phyloP scores from a whole-genome alignment of 2,113 vertebrate species.

The Pongo abelii region DNA sequence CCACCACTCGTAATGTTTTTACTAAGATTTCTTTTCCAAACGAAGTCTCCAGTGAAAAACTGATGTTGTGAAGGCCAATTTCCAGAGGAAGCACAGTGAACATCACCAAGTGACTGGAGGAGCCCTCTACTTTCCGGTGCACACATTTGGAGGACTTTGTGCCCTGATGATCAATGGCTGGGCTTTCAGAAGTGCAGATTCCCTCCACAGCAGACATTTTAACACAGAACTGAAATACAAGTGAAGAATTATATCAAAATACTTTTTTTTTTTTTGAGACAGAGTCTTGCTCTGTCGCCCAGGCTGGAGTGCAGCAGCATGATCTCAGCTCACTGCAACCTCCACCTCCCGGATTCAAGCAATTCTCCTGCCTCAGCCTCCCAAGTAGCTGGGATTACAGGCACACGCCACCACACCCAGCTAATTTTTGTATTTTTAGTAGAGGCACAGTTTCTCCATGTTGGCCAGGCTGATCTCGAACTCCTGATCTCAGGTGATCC shows the following conservation, averaged over 20 bases:
- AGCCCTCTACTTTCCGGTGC: slow-evolving; percentile 46
- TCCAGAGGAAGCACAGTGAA: slow-evolving; percentile 91
- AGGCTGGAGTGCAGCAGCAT: no score
- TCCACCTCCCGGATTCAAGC: no score
- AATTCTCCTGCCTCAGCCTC: no score
- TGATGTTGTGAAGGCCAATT: slow-evolving; percentile 88
- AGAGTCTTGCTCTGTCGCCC: no score
- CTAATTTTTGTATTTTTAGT: no score
- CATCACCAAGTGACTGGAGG: slow-evolving; percentile 76
- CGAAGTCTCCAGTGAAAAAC: slow-evolving; percentile 85
- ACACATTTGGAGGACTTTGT: background rate
- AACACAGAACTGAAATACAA: slow-evolving; percentile 88
- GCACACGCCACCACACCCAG: no score
- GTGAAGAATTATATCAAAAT: slow-evolving; percentile 31
- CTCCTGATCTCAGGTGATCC: no score
- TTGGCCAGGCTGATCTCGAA: no score
- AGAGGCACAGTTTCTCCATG: no score
- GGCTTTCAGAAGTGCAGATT: slow-evolving; percentile 86
- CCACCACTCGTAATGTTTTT: slow-evolving; percentile 92
- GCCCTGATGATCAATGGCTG: accelerated
- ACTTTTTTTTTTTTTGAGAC: background rate
- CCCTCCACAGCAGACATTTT: slow-evolving; percentile 83
- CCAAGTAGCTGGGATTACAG: no score
- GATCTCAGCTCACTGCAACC: no score
- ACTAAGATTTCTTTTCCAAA: slow-evolving; percentile 82